A percentile compares a stretch with the other conserved stretches of the same genome.
Evolutionary conservation across 2,113 vertebrate genomes (phyloP).

Genomic region (Amazona vittata): DNA sequence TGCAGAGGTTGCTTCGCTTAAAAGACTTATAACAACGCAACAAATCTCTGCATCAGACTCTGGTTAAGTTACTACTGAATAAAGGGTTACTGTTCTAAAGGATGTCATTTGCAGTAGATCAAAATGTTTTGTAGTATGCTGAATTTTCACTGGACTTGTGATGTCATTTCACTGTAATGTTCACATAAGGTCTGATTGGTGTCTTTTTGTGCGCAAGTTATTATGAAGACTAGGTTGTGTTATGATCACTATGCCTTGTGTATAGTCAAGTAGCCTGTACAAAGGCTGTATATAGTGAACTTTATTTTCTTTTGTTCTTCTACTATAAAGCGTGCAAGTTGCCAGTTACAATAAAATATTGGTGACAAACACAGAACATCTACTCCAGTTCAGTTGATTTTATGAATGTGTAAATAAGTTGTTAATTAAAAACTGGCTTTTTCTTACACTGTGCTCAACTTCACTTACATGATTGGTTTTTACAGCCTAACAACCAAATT

Average conservation of each 20-base stretch:
- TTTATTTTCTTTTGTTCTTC: slow-evolving; percentile 79
- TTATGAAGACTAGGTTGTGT: slow-evolving; percentile 77
- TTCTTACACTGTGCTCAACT: slow-evolving; percentile 41
- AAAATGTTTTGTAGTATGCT: slow-evolving; percentile 80
- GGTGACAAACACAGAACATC: slow-evolving; percentile 75
- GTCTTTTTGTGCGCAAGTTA: slow-evolving; percentile 82
- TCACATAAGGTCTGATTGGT: slow-evolving; percentile 79
- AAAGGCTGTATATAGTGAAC: slow-evolving; percentile 80
- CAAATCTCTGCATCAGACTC: slow-evolving; percentile 85
- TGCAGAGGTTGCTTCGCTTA: slow-evolving; percentile 84
- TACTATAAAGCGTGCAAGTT: slow-evolving; percentile 83
- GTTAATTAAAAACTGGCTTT: slow-evolving; percentile 24
- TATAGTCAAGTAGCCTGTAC: slow-evolving; percentile 79
- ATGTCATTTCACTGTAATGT: slow-evolving; percentile 89
- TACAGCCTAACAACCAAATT: slow-evolving; percentile 44
- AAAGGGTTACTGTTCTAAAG: slow-evolving; percentile 66
- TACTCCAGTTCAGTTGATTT: slow-evolving; percentile 63
- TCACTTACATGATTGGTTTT: neutral
- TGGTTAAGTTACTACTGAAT: slow-evolving; percentile 78
- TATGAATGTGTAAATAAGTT: slow-evolving; percentile 56
- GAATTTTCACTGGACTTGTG: slow-evolving; percentile 85
- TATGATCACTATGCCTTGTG: slow-evolving; percentile 79
- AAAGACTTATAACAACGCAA: slow-evolving; percentile 84
- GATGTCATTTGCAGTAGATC: slow-evolving; percentile 77
- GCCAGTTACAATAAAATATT: slow-evolving; percentile 91